Evolutionary conservation across 2,113 vertebrate genomes (phyloP).

Genomic region (Casuarius casuarius): DNA sequence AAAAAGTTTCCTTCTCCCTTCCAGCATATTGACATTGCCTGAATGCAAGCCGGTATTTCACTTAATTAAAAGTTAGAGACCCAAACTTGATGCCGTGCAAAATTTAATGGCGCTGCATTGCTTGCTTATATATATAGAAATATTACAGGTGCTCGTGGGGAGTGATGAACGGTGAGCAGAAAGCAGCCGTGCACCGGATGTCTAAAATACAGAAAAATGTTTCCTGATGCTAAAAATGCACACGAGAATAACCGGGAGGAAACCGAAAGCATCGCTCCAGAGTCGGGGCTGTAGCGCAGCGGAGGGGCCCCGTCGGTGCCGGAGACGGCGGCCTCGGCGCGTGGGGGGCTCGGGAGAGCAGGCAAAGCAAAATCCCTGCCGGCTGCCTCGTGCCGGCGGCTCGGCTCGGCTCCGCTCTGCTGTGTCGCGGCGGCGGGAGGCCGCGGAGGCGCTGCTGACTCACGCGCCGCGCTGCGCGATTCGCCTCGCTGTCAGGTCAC

Average conservation of each 20-base stretch:
- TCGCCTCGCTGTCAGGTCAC: background rate
- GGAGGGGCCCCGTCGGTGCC: background rate
- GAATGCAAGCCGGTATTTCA: background rate
- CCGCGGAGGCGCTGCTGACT: background rate
- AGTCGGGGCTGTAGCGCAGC: background rate
- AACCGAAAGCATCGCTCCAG: background rate
- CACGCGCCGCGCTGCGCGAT: background rate
- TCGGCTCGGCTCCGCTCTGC: too few relatives aligned
- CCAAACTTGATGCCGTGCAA: background rate
- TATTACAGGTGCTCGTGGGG: background rate
- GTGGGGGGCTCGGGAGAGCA: background rate
- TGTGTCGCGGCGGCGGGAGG: too few relatives aligned
- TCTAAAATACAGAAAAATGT: background rate
- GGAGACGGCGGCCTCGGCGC: too few relatives aligned
- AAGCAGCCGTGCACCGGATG: background rate
- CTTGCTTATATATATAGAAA: background rate
- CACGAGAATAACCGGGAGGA: background rate
- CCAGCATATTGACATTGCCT: too few relatives aligned
- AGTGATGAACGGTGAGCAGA: background rate
- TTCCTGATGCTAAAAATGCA: background rate
- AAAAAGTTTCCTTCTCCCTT: too few relatives aligned
- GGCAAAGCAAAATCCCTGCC: accelerated
- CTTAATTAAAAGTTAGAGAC: background rate
- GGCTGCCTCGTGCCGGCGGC: background rate
- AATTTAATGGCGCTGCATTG: background rate